Conservation (phyloP, 2,113 vertebrate species). For the Nannospalax galili region DNA sequence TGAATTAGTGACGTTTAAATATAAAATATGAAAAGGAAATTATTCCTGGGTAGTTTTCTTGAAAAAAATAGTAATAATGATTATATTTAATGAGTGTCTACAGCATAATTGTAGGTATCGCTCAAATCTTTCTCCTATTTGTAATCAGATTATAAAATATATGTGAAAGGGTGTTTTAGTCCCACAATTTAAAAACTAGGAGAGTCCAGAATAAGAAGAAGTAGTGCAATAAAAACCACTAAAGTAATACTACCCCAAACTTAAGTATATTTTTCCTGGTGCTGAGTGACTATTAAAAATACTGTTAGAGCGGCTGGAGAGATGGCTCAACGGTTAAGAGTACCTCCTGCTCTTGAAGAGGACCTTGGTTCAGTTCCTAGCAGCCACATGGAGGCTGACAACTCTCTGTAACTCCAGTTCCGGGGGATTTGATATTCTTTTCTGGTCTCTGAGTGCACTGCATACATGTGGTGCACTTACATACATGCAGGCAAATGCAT, state of each 20-base stretch:
- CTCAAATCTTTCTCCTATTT: constrained; percentile 15
- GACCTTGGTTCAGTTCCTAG: background rate
- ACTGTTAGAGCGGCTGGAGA: background rate
- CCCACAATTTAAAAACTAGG: constrained; percentile 9
- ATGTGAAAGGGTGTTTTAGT: background rate
- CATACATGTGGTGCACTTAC: background rate
- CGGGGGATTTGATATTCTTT: background rate
- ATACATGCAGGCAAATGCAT: background rate
- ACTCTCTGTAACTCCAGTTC: background rate
- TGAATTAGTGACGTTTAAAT: background rate
- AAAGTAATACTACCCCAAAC: background rate
- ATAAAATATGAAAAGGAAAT: too few relatives aligned
- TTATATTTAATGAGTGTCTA: background rate
- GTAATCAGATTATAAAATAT: constrained; percentile 29
- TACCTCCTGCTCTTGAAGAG: background rate
- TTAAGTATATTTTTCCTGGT: background rate
- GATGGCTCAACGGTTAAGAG: background rate
- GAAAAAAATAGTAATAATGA: background rate
- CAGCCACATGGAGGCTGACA: background rate
- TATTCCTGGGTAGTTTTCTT: constrained; percentile 9
- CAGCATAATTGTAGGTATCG: background rate
- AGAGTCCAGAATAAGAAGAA: constrained; percentile 12
- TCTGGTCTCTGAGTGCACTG: background rate
- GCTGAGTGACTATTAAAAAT: background rate
- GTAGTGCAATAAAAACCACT: background rate